Evolutionary conservation across 2,113 vertebrate genomes (phyloP).

Genomic region (Arizona elegans): DNA sequence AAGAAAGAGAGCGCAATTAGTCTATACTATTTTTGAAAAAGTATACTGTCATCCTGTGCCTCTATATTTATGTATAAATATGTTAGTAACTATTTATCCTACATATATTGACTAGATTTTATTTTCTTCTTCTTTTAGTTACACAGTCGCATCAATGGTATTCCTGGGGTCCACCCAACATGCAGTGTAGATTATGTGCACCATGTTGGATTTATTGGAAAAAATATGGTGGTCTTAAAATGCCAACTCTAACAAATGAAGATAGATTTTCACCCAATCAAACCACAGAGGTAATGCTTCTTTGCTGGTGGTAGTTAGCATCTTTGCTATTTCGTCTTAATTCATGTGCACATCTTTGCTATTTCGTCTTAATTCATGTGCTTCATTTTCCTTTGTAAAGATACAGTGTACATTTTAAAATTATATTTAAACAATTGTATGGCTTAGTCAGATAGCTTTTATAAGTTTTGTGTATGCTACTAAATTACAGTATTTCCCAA

Average conservation of each 20-base stretch:
- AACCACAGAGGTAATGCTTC: slow-evolving; percentile 74
- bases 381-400: neutral
- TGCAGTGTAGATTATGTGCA: slow-evolving; percentile 94
- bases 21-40: neutral
- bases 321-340: no score
- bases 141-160: slow-evolving; percentile 96
- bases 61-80: neutral
- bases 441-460: neutral
- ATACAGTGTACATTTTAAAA: neutral
- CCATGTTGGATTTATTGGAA: slow-evolving; percentile 99
- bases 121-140: slow-evolving; percentile 68
- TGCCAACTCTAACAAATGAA: slow-evolving; percentile 91
- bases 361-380: neutral
- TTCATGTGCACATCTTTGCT: neutral
- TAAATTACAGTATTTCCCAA: neutral
- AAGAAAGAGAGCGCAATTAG: neutral
- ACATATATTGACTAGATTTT: neutral
- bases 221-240: slow-evolving; percentile 96
- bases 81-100: neutral
- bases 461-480: neutral
- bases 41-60: neutral
- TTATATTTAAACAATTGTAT: neutral
- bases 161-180: slow-evolving; percentile 98
- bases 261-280: slow-evolving; percentile 87
- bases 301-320: neutral